Conservation (phyloP, 2,888 invertebrate genomes). For the Julus scanicus region DNA sequence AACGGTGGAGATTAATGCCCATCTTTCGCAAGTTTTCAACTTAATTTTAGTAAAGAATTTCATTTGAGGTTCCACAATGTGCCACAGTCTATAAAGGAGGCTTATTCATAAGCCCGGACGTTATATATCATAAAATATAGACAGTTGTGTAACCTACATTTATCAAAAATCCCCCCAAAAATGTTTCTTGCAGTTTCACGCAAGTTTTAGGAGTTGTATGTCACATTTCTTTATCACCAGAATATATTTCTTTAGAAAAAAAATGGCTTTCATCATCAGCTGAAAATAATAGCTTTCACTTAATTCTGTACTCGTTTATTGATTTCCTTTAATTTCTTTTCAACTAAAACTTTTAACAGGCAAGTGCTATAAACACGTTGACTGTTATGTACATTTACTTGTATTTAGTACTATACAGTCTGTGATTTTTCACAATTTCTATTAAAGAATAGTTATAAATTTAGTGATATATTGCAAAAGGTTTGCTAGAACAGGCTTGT, state of each 20-base stretch:
- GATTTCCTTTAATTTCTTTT: too few species aligned
- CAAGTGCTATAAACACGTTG: too few species aligned
- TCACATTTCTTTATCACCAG: neutral
- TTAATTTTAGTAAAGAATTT: neutral
- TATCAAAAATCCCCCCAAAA: neutral
- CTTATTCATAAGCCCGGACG: neutral
- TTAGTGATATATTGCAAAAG: too few species aligned
- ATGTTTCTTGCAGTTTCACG: neutral
- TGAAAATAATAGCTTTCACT: too few species aligned
- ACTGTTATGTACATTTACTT: too few species aligned
- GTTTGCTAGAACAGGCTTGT: too few species aligned
- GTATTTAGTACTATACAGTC: too few species aligned
- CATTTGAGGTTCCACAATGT: neutral
- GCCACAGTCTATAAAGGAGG: neutral
- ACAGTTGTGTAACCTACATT: neutral
- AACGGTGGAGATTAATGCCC: neutral
- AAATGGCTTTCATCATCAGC: neutral
- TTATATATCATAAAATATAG: neutral
- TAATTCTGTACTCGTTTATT: too few species aligned
- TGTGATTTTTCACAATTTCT: too few species aligned
- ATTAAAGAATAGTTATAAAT: too few species aligned
- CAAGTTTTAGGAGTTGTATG: neutral
- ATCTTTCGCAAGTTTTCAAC: neutral
- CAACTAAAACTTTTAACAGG: too few species aligned
- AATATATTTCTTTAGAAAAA: neutral